Conservation (phyloP, 2,888 invertebrate species). For the Emesis furor region DNA sequence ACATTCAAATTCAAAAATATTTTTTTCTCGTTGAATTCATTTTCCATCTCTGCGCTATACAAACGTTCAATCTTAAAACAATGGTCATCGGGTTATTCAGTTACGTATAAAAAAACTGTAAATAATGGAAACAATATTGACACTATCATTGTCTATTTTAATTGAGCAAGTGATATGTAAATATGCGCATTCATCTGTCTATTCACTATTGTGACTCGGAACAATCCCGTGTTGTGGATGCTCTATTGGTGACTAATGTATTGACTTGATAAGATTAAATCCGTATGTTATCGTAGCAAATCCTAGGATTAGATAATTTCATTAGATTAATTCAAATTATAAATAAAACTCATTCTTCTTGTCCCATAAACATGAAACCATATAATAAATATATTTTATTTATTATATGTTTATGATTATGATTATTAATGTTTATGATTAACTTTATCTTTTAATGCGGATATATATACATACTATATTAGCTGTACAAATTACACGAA, state of each 20-base stretch:
- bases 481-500: too few species aligned
- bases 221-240: slow-evolving; percentile 89
- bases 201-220: slow-evolving; percentile 81
- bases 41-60: not conserved
- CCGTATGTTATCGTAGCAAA: not conserved
- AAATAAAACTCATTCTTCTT: not conserved
- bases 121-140: slow-evolving; percentile 62
- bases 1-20: not conserved
- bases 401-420: too few species aligned
- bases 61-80: not conserved
- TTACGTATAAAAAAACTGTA: not conserved
- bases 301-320: not conserved
- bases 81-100: not conserved
- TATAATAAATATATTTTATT: too few species aligned
- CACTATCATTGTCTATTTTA: slow-evolving; percentile 85
- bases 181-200: slow-evolving; percentile 80
- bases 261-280: slow-evolving; percentile 64
- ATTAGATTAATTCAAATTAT: not conserved
- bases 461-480: too few species aligned
- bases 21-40: not conserved
- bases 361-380: not conserved
- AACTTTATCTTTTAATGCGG: too few species aligned
- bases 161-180: slow-evolving; percentile 83
- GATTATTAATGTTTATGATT: too few species aligned
- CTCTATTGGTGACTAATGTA: slow-evolving; percentile 83